phyloP scores from a whole-genome alignment of 2,888 invertebrate genomes.

The Brenthis hecate region DNA sequence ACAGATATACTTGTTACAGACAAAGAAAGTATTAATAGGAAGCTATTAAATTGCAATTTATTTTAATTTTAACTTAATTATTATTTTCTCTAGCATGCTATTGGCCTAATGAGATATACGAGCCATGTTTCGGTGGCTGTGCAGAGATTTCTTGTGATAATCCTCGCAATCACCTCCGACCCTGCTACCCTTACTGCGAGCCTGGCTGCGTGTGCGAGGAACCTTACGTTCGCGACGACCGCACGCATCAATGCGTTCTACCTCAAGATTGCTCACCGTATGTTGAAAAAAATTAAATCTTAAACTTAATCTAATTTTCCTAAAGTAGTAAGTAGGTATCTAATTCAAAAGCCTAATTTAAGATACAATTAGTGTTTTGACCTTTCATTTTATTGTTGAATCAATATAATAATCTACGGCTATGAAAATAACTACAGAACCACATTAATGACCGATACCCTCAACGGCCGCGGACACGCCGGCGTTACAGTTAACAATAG shows the following conservation, averaged over 20 bases:
- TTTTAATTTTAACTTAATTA: too few species aligned
- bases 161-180: constrained; percentile 72
- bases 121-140: constrained; percentile 75
- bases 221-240: constrained; percentile 73
- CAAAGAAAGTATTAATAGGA: too few species aligned
- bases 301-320: not conserved
- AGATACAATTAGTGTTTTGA: too few species aligned
- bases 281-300: constrained; percentile 41
- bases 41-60: not conserved
- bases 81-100: constrained; percentile 60
- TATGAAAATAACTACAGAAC: too few species aligned
- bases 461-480: too few species aligned
- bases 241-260: constrained; percentile 73
- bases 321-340: too few species aligned
- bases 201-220: constrained; percentile 75
- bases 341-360: too few species aligned
- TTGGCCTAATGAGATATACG: constrained; percentile 73
- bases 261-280: constrained; percentile 76
- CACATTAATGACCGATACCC: too few species aligned
- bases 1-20: too few species aligned
- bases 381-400: too few species aligned
- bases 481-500: too few species aligned
- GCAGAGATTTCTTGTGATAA: constrained; percentile 77
- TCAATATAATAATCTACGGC: too few species aligned
- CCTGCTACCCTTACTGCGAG: constrained; percentile 78